These are phyloP conservation scores for Drosophila yooni DNA, from an alignment of 2,888 invertebrate genomes.

Conservation along the genomic window DNA sequence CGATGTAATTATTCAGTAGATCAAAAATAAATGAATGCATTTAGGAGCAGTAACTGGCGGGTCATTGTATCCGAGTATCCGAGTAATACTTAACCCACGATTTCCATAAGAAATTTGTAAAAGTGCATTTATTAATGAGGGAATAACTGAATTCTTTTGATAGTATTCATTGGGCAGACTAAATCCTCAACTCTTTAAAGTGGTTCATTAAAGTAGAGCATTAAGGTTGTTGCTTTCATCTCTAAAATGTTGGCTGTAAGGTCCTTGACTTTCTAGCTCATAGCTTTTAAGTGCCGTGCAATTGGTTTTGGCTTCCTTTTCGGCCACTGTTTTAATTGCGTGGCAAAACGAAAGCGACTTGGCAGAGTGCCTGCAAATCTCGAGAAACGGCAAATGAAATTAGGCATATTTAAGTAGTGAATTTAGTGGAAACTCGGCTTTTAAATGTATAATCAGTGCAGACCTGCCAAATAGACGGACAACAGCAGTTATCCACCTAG, in stretches of 20 bases:
- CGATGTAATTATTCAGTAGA: not conserved
- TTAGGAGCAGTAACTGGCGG: not conserved
- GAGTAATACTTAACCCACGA: not conserved
- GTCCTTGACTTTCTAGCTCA: constrained; percentile 39
- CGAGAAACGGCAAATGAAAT: constrained; percentile 62
- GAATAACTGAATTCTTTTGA: not conserved
- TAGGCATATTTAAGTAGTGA: constrained; percentile 72
- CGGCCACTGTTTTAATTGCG: constrained; percentile 52
- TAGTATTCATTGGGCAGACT: not conserved
- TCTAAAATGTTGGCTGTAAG: constrained; percentile 21
- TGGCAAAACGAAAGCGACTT: constrained; percentile 11
- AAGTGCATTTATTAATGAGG: not conserved
- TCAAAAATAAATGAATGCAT: not conserved
- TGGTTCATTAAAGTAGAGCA: not conserved
- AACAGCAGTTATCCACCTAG: constrained; percentile 11
- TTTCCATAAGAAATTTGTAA: not conserved
- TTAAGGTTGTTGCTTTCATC: constrained; percentile 3
- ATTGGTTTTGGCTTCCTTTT: constrained; percentile 41
- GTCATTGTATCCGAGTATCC: not conserved
- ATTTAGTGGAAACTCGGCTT: constrained; percentile 49
- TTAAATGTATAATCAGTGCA: constrained; percentile 33
- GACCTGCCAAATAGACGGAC: constrained; percentile 27
- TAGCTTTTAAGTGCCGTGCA: constrained; percentile 31
- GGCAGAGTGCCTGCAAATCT: constrained; percentile 31
- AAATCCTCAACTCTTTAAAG: not conserved